phyloP scores from a whole-genome alignment of 2,113 vertebrate species.

The Pristiophorus japonicus region DNA sequence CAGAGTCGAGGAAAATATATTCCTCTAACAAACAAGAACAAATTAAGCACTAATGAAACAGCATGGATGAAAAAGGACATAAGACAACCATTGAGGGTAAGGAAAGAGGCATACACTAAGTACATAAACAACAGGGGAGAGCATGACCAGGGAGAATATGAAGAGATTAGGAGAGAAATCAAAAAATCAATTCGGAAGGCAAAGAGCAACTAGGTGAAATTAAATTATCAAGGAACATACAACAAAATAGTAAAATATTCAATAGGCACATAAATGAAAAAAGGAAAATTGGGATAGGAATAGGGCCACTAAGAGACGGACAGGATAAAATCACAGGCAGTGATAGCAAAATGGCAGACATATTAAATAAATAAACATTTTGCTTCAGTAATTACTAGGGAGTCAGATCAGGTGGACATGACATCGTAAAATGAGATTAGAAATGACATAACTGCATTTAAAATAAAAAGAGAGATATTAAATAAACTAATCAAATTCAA shows the following conservation, averaged over 20 bases:
- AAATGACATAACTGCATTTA: background rate
- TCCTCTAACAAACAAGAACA: background rate
- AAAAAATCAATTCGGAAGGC: background rate
- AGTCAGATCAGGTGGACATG: background rate
- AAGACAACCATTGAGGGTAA: background rate
- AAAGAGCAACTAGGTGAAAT: background rate
- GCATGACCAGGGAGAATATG: background rate
- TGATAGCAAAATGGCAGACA: background rate
- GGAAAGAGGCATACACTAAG: background rate
- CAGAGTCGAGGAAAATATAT: background rate
- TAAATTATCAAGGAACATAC: background rate
- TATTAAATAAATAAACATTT: background rate
- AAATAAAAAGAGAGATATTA: background rate
- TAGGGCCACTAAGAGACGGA: too few relatives aligned
- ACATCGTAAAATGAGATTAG: background rate
- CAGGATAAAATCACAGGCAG: background rate
- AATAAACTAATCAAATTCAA: background rate
- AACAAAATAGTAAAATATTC: background rate
- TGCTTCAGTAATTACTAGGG: background rate
- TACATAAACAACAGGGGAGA: background rate
- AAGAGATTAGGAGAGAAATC: background rate
- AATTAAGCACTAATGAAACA: background rate
- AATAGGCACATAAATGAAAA: background rate
- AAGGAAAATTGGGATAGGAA: background rate
- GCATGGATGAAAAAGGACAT: background rate